Conservation (phyloP, 2,113 vertebrate species). For the Malurus melanocephalus region DNA sequence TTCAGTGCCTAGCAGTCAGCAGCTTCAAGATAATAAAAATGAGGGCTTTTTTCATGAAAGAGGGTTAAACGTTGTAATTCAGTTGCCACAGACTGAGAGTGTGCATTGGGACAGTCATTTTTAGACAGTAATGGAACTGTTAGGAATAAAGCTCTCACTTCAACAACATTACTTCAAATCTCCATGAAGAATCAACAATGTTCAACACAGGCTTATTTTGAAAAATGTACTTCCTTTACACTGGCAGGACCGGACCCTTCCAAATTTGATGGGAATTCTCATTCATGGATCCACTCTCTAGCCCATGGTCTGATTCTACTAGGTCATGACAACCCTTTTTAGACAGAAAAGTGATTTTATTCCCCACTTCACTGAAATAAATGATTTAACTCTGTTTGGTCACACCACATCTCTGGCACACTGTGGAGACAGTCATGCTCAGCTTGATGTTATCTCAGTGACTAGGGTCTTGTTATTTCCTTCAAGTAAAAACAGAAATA, state of each 20-base stretch:
- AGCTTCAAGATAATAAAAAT: neutral
- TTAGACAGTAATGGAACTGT: neutral
- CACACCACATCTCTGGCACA: neutral
- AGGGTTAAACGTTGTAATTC: neutral
- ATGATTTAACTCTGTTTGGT: neutral
- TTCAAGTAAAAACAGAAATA: neutral
- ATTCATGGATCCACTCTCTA: neutral
- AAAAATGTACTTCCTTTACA: neutral
- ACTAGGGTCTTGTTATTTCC: neutral
- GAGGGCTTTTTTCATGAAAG: neutral
- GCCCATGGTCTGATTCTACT: neutral
- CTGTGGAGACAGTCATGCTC: neutral
- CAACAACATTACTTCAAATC: neutral
- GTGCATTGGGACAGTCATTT: neutral
- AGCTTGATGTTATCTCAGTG: neutral
- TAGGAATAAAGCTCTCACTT: neutral
- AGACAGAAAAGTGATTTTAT: neutral
- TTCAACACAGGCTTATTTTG: neutral
- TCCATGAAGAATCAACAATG: neutral
- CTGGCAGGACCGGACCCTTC: neutral
- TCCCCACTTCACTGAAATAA: neutral
- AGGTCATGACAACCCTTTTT: neutral
- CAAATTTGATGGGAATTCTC: neutral
- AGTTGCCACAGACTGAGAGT: neutral
- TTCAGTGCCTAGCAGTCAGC: neutral